Evolutionary conservation across 2,113 vertebrate genomes (phyloP).

Genomic region (Speoplatyrhinus poulsoni): DNA sequence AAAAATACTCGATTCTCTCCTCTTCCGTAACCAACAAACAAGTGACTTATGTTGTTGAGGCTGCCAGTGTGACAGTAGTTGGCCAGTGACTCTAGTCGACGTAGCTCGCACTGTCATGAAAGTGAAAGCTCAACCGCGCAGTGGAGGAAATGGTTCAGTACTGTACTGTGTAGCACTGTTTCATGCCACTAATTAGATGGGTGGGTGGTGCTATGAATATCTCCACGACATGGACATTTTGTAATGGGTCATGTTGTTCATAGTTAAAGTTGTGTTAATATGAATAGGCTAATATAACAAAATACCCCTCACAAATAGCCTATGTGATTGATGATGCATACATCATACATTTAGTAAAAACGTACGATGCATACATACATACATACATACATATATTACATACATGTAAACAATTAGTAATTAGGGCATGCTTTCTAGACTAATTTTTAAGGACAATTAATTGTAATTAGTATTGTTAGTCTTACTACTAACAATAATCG

Average conservation of each 20-base stretch:
- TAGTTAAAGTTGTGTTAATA: neutral
- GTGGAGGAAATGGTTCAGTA: neutral
- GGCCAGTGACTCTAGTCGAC: conserved; percentile 45
- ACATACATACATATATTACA: neutral
- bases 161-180: neutral
- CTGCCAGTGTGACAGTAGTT: conserved; percentile 52
- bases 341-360: neutral
- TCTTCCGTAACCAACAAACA: conserved; percentile 47
- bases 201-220: conserved; percentile 60
- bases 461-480: no score
- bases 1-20: conserved; percentile 18
- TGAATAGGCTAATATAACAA: neutral
- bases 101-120: conserved; percentile 28
- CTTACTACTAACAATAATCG: no score
- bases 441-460: no score
- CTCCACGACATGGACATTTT: neutral
- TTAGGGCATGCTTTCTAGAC: no score
- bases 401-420: no score
- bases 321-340: neutral
- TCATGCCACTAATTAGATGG: conserved; percentile 47
- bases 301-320: neutral
- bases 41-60: conserved; percentile 47
- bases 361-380: neutral
- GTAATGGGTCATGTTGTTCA: neutral
- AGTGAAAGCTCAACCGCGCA: neutral